A percentile compares a stretch with the other conserved stretches of the same genome.
phyloP scores from a whole-genome alignment of 1,140 invertebrate genomes.

The Halictus rubicundus region DNA sequence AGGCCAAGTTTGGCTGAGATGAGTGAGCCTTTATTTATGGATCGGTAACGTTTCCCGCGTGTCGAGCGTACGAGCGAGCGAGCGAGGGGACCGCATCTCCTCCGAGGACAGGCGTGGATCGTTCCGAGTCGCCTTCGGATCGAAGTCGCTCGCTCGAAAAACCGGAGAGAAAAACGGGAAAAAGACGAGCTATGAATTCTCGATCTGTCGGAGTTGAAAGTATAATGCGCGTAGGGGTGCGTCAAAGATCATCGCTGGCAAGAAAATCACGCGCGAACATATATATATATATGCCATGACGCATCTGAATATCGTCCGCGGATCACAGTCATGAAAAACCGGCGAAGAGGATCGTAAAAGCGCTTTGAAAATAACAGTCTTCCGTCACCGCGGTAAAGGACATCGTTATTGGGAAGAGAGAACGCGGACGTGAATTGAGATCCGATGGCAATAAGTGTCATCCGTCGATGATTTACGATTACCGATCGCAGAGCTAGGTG shows the following conservation, averaged over 20 bases:
- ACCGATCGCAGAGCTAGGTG: background rate
- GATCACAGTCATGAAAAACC: background rate
- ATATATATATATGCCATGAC: no score
- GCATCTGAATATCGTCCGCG: slow-evolving; percentile 5
- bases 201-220: background rate
- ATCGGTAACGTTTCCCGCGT: slow-evolving; percentile 49
- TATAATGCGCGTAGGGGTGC: background rate
- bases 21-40: slow-evolving; percentile 75
- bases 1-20: slow-evolving; percentile 72
- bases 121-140: background rate
- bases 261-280: background rate
- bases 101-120: background rate
- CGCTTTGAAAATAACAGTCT: background rate
- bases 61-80: background rate
- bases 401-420: background rate
- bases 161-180: background rate
- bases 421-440: background rate
- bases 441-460: background rate
- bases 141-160: background rate
- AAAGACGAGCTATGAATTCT: background rate
- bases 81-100: slow-evolving; percentile 32
- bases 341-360: background rate
- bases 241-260: background rate
- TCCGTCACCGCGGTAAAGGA: background rate
- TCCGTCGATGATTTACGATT: background rate